These are phyloP conservation scores for Crypturellus undulatus DNA, from an alignment of 2,113 vertebrate genomes.

Conservation along the genomic window DNA sequence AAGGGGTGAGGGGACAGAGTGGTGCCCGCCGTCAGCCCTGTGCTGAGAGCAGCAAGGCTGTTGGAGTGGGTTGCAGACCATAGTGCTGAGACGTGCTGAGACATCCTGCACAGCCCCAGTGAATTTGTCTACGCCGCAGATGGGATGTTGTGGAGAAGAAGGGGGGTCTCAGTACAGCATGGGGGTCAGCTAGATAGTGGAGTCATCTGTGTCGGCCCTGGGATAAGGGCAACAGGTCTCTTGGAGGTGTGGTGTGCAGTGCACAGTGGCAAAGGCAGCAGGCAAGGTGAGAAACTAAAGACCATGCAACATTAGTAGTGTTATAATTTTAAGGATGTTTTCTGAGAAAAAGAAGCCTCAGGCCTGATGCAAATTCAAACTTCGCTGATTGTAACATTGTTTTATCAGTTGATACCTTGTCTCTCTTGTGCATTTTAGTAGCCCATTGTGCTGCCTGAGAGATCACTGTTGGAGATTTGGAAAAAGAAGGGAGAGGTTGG, in stretches of 20 bases:
- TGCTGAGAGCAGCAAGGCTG: rapidly evolving
- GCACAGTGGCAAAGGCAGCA: background rate
- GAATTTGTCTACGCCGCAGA: background rate
- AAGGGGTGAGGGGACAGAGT: rapidly evolving
- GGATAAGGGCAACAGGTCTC: background rate
- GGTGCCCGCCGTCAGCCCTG: rapidly evolving
- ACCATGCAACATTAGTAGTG: background rate
- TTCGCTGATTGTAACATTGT: background rate
- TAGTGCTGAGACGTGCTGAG: background rate
- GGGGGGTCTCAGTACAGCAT: rapidly evolving
- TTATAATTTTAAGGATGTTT: background rate
- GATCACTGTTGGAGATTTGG: background rate
- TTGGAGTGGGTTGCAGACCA: background rate
- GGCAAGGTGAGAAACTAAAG: background rate
- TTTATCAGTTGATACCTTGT: background rate
- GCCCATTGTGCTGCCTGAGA: background rate
- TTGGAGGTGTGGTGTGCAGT: background rate
- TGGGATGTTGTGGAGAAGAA: background rate
- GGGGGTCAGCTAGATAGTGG: rapidly evolving
- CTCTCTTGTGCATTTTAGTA: background rate
- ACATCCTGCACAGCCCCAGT: rapidly evolving
- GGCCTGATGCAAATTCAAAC: background rate
- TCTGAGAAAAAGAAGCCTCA: background rate
- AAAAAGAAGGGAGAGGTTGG: background rate
- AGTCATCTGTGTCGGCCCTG: background rate